Evolutionary conservation across 2,797 vertebrate species (phyloP).

Genomic region (Alfaro cultratus): DNA sequence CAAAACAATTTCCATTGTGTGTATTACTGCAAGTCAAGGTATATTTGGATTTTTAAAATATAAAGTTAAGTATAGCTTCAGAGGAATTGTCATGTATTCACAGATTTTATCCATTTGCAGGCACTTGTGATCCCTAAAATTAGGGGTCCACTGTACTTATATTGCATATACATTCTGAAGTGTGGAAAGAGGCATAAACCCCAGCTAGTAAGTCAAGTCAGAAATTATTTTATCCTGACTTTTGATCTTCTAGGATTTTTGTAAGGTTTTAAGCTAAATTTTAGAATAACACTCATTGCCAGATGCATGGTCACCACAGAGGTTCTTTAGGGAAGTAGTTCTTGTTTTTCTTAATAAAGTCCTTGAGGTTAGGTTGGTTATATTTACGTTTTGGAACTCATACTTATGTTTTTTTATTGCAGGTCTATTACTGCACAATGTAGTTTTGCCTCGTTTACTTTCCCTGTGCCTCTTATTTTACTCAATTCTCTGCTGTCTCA

Average conservation of each 20-base stretch:
- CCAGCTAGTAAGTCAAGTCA: background rate
- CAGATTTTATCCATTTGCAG: too few species aligned
- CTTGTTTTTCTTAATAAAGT: conserved; percentile 1
- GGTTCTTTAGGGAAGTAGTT: background rate
- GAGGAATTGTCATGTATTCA: too few species aligned
- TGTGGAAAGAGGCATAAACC: too few species aligned
- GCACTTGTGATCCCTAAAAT: too few species aligned
- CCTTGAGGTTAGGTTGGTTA: conserved; percentile 7
- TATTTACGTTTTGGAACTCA: conserved; percentile 24
- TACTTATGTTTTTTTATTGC: conserved; percentile 26
- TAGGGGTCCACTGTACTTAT: too few species aligned
- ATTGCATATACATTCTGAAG: too few species aligned
- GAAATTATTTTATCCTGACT: background rate
- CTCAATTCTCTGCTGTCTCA: conserved; percentile 46
- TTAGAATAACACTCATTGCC: conserved; percentile 4
- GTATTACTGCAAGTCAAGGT: too few species aligned
- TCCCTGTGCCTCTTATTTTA: conserved; percentile 22
- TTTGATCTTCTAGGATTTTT: background rate
- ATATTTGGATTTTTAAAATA: too few species aligned
- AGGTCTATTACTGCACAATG: conserved; percentile 16
- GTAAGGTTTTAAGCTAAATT: background rate
- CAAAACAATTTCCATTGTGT: too few species aligned
- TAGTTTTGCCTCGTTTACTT: conserved; percentile 25
- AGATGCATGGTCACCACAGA: background rate
- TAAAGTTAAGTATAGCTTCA: too few species aligned